These are phyloP conservation scores for Rattus norvegicus DNA, from an alignment of 2,113 vertebrate species.

Conservation along the genomic window DNA sequence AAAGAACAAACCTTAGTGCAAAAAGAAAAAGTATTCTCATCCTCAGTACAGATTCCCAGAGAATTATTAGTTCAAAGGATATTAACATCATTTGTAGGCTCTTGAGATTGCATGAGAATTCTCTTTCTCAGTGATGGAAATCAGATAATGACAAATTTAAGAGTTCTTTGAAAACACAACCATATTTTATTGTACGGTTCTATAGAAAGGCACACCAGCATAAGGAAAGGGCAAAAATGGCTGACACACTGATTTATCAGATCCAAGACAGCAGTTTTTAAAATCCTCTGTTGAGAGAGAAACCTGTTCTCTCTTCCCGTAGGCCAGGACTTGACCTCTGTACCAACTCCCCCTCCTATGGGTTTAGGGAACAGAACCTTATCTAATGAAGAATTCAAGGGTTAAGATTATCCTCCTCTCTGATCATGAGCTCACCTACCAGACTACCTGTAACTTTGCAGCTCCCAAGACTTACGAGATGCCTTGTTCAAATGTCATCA, in stretches of 20 bases:
- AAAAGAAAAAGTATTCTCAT: neutral
- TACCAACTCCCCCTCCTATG: neutral
- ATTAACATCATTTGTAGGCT: slow-evolving; percentile 18
- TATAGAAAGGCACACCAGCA: neutral
- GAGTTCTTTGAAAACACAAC: neutral
- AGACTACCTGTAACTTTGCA: neutral
- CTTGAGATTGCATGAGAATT: slow-evolving; percentile 46
- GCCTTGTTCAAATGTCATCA: neutral
- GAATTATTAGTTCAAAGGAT: neutral
- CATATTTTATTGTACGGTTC: neutral
- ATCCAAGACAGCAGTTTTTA: neutral
- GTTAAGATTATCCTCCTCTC: neutral
- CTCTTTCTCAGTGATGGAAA: neutral
- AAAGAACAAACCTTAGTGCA: neutral
- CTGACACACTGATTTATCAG: neutral
- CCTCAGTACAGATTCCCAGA: neutral
- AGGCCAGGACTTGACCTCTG: neutral
- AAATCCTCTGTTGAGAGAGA: neutral
- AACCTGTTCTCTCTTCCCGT: neutral
- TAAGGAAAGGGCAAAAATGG: neutral
- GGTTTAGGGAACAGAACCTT: neutral
- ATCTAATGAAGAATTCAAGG: neutral
- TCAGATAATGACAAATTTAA: neutral
- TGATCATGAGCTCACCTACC: neutral
- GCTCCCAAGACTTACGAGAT: neutral